Evolutionary conservation across 2,797 vertebrate species (phyloP).

Genomic region (Cuculus canorus): DNA sequence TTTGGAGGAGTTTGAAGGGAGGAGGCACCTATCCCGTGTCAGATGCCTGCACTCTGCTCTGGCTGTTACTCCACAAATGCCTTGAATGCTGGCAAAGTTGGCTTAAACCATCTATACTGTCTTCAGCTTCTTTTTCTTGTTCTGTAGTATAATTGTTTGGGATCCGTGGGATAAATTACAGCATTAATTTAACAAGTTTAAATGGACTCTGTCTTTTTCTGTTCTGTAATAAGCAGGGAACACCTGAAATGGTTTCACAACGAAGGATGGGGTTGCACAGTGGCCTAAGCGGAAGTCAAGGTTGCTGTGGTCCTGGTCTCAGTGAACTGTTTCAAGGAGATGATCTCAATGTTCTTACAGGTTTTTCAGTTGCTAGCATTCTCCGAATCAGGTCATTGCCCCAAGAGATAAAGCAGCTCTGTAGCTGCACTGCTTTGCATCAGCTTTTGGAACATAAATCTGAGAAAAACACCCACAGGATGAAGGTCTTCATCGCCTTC

Average conservation of each 20-base stretch:
- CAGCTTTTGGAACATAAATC: neutral
- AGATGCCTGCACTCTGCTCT: neutral
- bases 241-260: neutral
- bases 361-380: neutral
- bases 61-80: neutral
- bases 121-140: neutral
- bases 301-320: neutral
- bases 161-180: neutral
- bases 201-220: neutral
- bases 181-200: neutral
- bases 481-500: neutral
- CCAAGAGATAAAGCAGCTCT: neutral
- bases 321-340: neutral
- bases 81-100: neutral
- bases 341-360: neutral
- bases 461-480: neutral
- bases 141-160: neutral
- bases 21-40: neutral
- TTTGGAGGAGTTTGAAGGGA: neutral
- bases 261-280: neutral
- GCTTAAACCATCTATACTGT: neutral
- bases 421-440: neutral
- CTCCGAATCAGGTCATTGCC: neutral
- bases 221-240: neutral
- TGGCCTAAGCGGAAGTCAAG: neutral